A percentile compares a stretch with the other conserved stretches of the same genome.
Conservation (phyloP, 2,113 vertebrate species). For the Aix galericulata region DNA sequence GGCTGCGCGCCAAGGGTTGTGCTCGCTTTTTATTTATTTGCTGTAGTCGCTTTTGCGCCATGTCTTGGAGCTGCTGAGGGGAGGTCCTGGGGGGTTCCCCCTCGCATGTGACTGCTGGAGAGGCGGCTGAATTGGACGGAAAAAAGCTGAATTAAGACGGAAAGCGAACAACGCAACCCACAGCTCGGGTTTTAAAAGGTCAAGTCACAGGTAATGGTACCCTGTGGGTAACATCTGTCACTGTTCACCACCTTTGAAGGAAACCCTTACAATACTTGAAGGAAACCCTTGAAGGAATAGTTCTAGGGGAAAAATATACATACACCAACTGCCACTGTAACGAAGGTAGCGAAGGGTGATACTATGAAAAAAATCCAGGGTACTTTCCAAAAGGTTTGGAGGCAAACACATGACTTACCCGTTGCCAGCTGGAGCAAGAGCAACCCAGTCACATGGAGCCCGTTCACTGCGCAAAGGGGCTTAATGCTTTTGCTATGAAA, state of each 20-base stretch:
- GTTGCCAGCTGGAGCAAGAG: rapidly evolving
- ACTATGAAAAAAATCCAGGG: not conserved
- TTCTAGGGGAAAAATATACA: not conserved
- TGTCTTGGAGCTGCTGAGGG: not conserved
- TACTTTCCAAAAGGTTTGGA: not conserved
- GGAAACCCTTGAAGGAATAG: not conserved
- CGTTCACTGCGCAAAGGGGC: not conserved
- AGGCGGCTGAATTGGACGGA: not conserved
- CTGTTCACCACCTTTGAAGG: rapidly evolving
- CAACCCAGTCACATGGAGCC: not conserved
- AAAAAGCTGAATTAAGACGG: too few species aligned
- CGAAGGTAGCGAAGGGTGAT: not conserved
- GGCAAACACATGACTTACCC: not conserved
- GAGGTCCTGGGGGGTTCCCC: too few species aligned
- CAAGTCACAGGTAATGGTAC: rapidly evolving
- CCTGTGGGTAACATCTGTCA: too few species aligned
- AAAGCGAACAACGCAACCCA: not conserved
- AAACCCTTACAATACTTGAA: too few species aligned
- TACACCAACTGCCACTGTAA: not conserved
- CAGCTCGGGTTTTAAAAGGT: rapidly evolving
- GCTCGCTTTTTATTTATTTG: too few species aligned
- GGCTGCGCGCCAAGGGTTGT: not conserved
- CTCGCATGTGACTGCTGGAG: too few species aligned
- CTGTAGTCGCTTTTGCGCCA: not conserved
- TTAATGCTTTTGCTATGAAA: not conserved